phyloP scores from a whole-genome alignment of 1,140 invertebrate species.

The Ceratoteleas bidentatus region DNA sequence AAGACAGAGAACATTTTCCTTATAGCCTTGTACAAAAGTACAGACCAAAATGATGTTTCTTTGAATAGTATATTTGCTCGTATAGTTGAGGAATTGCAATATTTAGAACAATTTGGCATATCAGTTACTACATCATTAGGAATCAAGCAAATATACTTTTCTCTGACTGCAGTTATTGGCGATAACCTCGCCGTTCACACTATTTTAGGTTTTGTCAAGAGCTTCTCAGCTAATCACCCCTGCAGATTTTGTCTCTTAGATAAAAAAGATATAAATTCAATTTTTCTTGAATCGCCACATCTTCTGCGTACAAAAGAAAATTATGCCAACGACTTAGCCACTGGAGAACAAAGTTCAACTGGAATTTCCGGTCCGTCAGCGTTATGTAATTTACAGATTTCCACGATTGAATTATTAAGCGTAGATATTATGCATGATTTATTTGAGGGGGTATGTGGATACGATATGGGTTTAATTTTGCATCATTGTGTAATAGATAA shows the following conservation, averaged over 20 bases:
- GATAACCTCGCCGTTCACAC: slow-evolving; percentile 39
- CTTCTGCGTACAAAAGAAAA: slow-evolving; percentile 19
- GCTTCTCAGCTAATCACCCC: slow-evolving; percentile 33
- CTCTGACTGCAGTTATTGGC: slow-evolving; percentile 32
- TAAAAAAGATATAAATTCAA: slow-evolving; percentile 12
- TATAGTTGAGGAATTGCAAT: slow-evolving; percentile 32
- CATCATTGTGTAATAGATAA: slow-evolving; percentile 1
- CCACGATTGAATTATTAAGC: neutral
- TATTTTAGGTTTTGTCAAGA: slow-evolving; percentile 36
- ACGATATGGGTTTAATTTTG: slow-evolving; percentile 19
- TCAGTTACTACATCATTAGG: slow-evolving; percentile 5
- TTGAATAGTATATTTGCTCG: slow-evolving; percentile 24
- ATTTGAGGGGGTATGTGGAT: slow-evolving; percentile 8
- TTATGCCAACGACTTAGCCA: slow-evolving; percentile 9
- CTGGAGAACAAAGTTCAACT: neutral
- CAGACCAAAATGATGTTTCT: slow-evolving; percentile 11
- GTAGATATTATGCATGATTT: slow-evolving; percentile 21
- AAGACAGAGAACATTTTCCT: neutral
- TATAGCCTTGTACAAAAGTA: neutral
- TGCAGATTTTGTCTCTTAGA: slow-evolving; percentile 47
- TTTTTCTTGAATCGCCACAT: slow-evolving; percentile 7
- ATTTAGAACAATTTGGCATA: slow-evolving; percentile 38
- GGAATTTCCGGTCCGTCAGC: slow-evolving; percentile 2
- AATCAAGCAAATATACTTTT: slow-evolving; percentile 27
- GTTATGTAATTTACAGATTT: slow-evolving; percentile 1